These are phyloP conservation scores for Coracias cyanogaster DNA, from an alignment of 2,797 vertebrate genomes.

Conservation along the genomic window DNA sequence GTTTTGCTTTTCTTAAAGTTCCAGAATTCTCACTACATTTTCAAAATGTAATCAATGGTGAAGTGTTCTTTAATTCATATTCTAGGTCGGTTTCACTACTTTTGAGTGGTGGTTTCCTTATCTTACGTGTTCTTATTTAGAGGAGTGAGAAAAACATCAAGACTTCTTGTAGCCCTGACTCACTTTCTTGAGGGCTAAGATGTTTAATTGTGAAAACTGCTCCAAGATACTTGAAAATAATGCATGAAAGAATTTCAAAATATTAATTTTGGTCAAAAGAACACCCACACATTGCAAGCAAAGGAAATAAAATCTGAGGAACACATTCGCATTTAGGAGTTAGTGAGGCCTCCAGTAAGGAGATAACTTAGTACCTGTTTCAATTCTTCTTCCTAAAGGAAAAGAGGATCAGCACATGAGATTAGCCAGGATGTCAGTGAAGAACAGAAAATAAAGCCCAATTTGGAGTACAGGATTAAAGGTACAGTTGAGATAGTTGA, in stretches of 20 bases:
- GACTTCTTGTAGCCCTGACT: background rate
- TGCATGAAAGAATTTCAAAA: background rate
- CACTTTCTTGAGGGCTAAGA: background rate
- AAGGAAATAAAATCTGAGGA: conserved; percentile 67
- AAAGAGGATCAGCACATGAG: conserved; percentile 78
- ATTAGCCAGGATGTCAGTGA: conserved; percentile 47
- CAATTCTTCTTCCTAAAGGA: conserved; percentile 91
- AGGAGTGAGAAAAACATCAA: background rate
- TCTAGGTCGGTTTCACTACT: background rate
- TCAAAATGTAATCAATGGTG: background rate
- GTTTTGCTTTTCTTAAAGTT: background rate
- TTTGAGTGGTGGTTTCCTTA: background rate
- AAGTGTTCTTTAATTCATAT: background rate
- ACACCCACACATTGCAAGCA: conserved; percentile 76
- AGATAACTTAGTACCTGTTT: conserved; percentile 90
- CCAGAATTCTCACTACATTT: background rate
- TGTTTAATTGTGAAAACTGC: background rate
- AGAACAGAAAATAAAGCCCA: conserved; percentile 33
- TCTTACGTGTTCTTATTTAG: background rate
- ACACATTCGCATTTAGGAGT: conserved; percentile 63
- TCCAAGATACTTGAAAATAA: conserved; percentile 8
- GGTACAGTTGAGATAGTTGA: background rate
- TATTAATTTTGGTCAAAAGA: conserved; percentile 68
- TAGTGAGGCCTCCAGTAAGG: conserved; percentile 75
- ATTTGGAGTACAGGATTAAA: background rate